Evolutionary conservation across 2,113 vertebrate genomes (phyloP), one percentile per base, ranked within the genome.

Genomic region (Athene noctua): DNA sequence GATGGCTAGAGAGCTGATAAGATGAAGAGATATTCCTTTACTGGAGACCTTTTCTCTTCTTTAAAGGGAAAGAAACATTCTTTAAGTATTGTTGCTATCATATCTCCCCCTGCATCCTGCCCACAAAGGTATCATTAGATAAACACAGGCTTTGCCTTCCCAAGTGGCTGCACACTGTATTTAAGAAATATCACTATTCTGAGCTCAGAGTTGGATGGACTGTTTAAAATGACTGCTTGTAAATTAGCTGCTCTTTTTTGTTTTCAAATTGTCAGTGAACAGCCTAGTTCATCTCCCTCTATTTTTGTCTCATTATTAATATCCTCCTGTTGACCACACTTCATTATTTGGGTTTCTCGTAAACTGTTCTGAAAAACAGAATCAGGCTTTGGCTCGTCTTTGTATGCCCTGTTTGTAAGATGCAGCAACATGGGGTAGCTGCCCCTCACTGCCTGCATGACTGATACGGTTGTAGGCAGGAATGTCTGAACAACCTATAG

Each of bases 251-350:
- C 18, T 90, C 59, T 66, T 77, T 77, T 47, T 79, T 72, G 27
- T 79, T 86, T 94, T n/a, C 54, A 88, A 77, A 81, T 83, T 42
- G 36, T 93, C 71, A 75, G n/a, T 68, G 65, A 93, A 61, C 13
- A 86, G n/a, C 63, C 29, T 80, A 77, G 26, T 38, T 94, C 13
- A 70, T 58, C 55, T 78, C 20, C n/a, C 15, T 66, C 51, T 90
- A 51, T 94, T 95, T 96, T 83, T 66, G 34, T 54, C 36, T 93
- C 29, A 59, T 87, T 95, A 78, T 93, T 93, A 81, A 75, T 84
- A 84, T 40, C 17, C 14, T 90, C 65, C 18, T 55, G 58, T 38
- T 70, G 49, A 73, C 52, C 30, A 20, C 55, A 79, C 86, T 89
- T 96, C 1, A 57, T 80, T 93, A 77, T 88, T 67, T 72, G 11